These are phyloP conservation scores for Hyposmocoma kahamanoa DNA, from an alignment of 1,140 invertebrate genomes.

Conservation along the genomic window DNA sequence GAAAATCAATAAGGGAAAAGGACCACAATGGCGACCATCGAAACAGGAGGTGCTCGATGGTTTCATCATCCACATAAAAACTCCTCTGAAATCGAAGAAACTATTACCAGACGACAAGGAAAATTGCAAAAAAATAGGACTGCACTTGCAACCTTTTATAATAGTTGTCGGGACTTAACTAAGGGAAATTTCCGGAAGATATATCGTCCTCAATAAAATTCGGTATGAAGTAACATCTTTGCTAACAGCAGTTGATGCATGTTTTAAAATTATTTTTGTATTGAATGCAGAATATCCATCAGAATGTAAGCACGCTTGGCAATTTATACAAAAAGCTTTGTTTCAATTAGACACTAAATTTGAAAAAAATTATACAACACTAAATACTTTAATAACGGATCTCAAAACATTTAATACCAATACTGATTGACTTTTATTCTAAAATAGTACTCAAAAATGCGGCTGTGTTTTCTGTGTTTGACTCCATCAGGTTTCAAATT, in stretches of 20 bases:
- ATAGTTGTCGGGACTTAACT: background rate
- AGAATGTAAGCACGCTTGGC: background rate
- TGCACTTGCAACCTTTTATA: background rate
- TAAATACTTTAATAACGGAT: background rate
- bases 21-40: background rate
- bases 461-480: background rate
- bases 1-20: too few species aligned
- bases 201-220: background rate
- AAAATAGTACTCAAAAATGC: background rate
- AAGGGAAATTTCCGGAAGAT: background rate
- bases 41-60: background rate
- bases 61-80: background rate
- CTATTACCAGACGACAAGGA: background rate
- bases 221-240: background rate
- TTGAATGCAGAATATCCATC: slow-evolving; percentile 7
- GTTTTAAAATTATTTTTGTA: slow-evolving; percentile 4
- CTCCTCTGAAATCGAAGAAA: background rate
- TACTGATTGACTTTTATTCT: background rate
- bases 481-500: too few species aligned
- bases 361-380: slow-evolving; percentile 1
- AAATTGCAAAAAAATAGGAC: background rate
- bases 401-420: background rate
- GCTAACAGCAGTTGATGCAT: background rate
- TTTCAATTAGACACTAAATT: background rate
- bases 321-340: slow-evolving; percentile 4